Percentiles rank a stretch among this genome's conserved stretches.
Evolutionary conservation across 2,888 invertebrate genomes (phyloP).

Genomic region (Protodeltote pygarga): DNA sequence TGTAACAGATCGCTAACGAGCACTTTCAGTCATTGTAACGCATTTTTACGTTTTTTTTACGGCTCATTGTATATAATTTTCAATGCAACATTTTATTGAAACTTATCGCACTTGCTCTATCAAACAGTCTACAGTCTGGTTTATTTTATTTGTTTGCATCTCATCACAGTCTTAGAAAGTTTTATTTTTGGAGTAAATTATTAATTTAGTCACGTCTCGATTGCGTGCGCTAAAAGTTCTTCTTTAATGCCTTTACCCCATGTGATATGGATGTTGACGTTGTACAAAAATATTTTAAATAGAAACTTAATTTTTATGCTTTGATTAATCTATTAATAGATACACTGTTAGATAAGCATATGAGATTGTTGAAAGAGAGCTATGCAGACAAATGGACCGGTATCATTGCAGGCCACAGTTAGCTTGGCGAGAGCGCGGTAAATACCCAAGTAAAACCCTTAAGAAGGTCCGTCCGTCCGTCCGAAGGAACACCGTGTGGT

Average conservation of each 20-base stretch:
- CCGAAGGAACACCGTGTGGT: too few relatives aligned
- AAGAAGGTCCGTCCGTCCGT: too few relatives aligned
- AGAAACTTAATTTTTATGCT: too few relatives aligned
- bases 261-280: conserved; percentile 21
- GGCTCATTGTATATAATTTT: conserved; percentile 3
- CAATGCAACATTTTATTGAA: neutral
- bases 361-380: too few relatives aligned
- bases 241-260: conserved; percentile 1
- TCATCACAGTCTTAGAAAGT: conserved; percentile 9
- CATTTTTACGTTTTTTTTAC: conserved; percentile 17
- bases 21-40: conserved; percentile 25
- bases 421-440: too few relatives aligned
- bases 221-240: conserved; percentile 11
- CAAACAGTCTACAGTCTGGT: too few relatives aligned
- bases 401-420: too few relatives aligned
- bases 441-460: too few relatives aligned
- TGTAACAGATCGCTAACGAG: conserved; percentile 33
- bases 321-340: too few relatives aligned
- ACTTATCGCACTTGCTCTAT: too few relatives aligned
- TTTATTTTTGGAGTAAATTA: conserved; percentile 16
- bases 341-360: too few relatives aligned
- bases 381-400: too few relatives aligned
- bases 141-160: conserved; percentile 9
- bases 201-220: conserved; percentile 16
- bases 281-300: neutral